Conservation (phyloP, 2,888 invertebrate species). For the Proisotoma minuta region DNA sequence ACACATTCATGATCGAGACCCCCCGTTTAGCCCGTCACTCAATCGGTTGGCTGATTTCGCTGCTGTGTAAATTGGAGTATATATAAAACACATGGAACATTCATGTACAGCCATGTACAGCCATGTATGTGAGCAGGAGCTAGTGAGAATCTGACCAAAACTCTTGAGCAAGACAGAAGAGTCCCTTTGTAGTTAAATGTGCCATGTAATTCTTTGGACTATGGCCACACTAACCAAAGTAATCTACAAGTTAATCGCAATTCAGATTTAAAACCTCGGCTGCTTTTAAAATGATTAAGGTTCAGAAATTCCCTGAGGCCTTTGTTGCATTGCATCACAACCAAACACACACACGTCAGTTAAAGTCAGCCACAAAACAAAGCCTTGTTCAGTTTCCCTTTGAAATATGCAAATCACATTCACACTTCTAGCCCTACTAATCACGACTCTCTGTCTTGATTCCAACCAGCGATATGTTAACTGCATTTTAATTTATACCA, state of each 20-base stretch:
- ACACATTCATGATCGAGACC: constrained; percentile 2
- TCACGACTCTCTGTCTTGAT: neutral
- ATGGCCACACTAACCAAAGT: neutral
- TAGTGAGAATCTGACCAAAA: neutral
- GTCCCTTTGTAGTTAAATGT: constrained; percentile 6
- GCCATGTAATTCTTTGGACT: constrained; percentile 6
- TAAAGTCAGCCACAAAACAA: neutral
- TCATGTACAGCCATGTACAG: too few relatives aligned
- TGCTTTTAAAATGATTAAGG: neutral
- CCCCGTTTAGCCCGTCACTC: neutral
- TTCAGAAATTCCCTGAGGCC: neutral
- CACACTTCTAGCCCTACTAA: neutral
- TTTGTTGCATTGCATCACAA: neutral
- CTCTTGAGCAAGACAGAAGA: neutral
- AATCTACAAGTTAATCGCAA: neutral
- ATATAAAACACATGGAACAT: too few relatives aligned
- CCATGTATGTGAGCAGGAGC: too few relatives aligned
- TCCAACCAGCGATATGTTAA: neutral
- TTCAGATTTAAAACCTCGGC: neutral
- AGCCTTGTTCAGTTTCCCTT: neutral
- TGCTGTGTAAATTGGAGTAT: neutral
- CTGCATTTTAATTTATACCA: neutral
- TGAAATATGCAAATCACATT: constrained; percentile 4
- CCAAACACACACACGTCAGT: neutral
- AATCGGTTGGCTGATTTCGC: neutral